Evolutionary conservation across 2,888 invertebrate genomes (phyloP), one percentile per base, ranked within the genome.

Genomic region (Phragmatobia fuliginosa): DNA sequence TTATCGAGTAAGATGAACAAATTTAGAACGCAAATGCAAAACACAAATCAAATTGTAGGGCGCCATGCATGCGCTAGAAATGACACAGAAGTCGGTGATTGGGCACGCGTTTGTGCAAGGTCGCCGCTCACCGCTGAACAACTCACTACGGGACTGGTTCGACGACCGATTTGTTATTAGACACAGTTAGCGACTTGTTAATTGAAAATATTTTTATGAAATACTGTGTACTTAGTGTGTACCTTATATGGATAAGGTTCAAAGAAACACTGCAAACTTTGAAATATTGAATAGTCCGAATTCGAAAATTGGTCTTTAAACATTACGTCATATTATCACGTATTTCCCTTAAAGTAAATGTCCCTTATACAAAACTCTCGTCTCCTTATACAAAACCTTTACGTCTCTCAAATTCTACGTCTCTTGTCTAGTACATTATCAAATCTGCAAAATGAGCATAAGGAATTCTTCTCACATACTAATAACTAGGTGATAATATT

Each of bases 81-180:
- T 83, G 81, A 81, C 88, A 89, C 87, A 85, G 90, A 87, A 87
- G 88, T 86, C 65, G 79, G 81, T 78, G 79, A 82, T 81, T 76
- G 82, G 85, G 71, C 82, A 82, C 79, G 82, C 85, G 84, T 82
- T 75, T 74, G 82, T 76, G 81, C 81, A 93, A 93, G 93, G 93
- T 84, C 85, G 83, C 91, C 91, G 81, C 77, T 91, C 91, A 91
- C 92, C 82, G 69, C 69, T 49, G 62, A 5, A 65, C 77, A 75
- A 82, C 79, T 75, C 72, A 72, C 79, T 82, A 70, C 74, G 78
- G 73, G 76, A 86, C 83, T 88, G 80, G 91, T 91, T 91, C 92
- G 90, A 87, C 89, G 89, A 91, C 91, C 91, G 87, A 88, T 82
- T 80, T 82, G 81, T 85, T 85, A 78, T 66, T 58, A 58, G 69